Conservation (phyloP, 2,888 invertebrate species). For the Dendrolimus pini region DNA sequence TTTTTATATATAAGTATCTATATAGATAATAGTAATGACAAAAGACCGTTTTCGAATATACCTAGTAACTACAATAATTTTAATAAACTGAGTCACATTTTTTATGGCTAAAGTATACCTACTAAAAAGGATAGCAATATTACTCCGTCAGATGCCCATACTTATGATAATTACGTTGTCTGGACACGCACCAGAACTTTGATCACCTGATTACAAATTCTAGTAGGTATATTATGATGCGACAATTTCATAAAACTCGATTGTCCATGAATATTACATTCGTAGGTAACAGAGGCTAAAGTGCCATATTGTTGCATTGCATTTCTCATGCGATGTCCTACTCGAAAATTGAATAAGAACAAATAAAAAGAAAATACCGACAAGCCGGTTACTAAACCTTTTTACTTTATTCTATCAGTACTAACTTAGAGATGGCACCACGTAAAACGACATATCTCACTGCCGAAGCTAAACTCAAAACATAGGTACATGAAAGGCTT, state of each 20-base stretch:
- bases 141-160: too few species aligned
- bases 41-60: too few species aligned
- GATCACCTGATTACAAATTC: too few species aligned
- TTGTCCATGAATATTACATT: conserved; percentile 35
- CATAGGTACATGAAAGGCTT: conserved; percentile 69
- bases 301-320: conserved; percentile 72
- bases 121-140: too few species aligned
- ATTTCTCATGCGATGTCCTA: conserved; percentile 74
- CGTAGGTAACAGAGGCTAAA: conserved; percentile 38
- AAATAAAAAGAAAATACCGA: conserved; percentile 71
- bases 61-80: too few species aligned
- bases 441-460: conserved; percentile 60
- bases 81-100: too few species aligned
- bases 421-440: conserved; percentile 27
- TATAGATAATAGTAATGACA: too few species aligned
- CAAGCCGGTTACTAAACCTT: conserved; percentile 73
- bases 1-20: too few species aligned
- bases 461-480: conserved; percentile 55
- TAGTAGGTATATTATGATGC: too few species aligned
- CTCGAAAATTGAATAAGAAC: conserved; percentile 66
- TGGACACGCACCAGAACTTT: too few species aligned
- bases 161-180: too few species aligned
- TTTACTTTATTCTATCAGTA: conserved; percentile 68
- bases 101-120: too few species aligned
- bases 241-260: neutral